Percentiles rank a stretch among this genome's conserved stretches.
Conservation (phyloP, 2,797 vertebrate species). For the Labroides dimidiatus region DNA sequence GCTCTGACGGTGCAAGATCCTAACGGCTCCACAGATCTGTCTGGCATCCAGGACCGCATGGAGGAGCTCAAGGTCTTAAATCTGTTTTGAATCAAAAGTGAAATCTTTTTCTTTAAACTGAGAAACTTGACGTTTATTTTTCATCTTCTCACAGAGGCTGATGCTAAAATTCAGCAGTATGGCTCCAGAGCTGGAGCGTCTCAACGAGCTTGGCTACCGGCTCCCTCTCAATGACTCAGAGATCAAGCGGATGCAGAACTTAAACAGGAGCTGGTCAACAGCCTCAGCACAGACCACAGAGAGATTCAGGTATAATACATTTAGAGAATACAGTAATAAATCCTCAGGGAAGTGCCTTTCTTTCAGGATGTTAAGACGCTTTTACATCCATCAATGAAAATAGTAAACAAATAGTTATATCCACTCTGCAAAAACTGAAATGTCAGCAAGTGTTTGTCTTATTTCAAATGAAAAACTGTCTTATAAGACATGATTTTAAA, state of each 20-base stretch:
- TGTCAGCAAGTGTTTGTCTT: too few relatives aligned
- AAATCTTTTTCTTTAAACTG: too few relatives aligned
- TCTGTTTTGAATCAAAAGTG: too few relatives aligned
- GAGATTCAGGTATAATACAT: constrained; percentile 91
- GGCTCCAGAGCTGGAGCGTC: constrained; percentile 90
- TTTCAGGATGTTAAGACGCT: too few relatives aligned
- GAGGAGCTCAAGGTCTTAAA: constrained; percentile 91
- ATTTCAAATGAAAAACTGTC: too few relatives aligned
- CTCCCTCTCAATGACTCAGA: constrained; percentile 95
- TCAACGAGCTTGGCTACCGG: constrained; percentile 94
- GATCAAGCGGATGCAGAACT: constrained; percentile 94
- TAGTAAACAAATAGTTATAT: too few relatives aligned
- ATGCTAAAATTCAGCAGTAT: constrained; percentile 95
- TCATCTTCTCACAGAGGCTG: constrained; percentile 83
- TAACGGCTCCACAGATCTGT: constrained; percentile 86
- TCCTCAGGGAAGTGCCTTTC: not conserved
- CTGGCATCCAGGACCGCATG: constrained; percentile 91
- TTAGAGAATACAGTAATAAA: fast-evolving
- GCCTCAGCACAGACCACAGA: constrained; percentile 92
- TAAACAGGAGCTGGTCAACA: constrained; percentile 93
- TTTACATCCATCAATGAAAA: too few relatives aligned
- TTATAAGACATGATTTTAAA: too few relatives aligned
- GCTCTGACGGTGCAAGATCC: constrained; percentile 90
- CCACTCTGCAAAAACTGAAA: too few relatives aligned
- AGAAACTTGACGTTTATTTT: not conserved